A percentile compares a stretch with the other conserved stretches of the same genome.
These are phyloP conservation scores for Motacilla alba DNA, from an alignment of 2,113 vertebrate genomes.

Conservation along the genomic window DNA sequence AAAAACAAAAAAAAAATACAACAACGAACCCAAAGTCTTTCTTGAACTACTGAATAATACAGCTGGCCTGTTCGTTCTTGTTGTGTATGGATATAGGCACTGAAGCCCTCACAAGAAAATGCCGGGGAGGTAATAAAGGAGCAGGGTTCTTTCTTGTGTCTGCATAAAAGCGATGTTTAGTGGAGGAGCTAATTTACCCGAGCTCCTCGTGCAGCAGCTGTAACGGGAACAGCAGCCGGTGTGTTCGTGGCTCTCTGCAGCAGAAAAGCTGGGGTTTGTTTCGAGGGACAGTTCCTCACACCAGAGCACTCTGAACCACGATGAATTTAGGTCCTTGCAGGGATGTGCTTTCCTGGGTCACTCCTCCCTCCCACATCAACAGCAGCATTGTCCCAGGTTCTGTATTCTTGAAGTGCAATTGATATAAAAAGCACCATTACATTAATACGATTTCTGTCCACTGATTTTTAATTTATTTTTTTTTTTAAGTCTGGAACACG, in stretches of 20 bases:
- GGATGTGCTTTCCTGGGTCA: rapidly evolving
- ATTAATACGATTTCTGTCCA: not conserved
- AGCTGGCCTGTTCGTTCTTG: not conserved
- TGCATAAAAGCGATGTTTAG: not conserved
- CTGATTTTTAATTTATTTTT: rapidly evolving
- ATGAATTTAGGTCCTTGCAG: rapidly evolving
- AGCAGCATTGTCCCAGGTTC: not conserved
- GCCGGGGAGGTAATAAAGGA: not conserved
- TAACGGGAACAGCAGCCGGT: not conserved
- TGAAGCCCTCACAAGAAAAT: not conserved
- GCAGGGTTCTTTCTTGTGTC: not conserved
- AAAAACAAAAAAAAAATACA: not conserved
- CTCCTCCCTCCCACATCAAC: rapidly evolving
- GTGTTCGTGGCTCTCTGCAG: not conserved
- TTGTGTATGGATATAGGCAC: not conserved
- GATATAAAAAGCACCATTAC: not conserved
- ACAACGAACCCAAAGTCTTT: not conserved
- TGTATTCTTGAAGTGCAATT: not conserved
- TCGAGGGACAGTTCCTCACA: rapidly evolving
- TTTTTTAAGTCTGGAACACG: not conserved
- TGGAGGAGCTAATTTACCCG: not conserved
- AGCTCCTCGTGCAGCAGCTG: not conserved
- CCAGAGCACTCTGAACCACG: rapidly evolving
- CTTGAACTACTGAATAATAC: not conserved
- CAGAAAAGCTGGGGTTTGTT: not conserved